Base-by-base conservation (phyloP, 2,888 invertebrate genomes). In the Lithophane socia region DNA sequence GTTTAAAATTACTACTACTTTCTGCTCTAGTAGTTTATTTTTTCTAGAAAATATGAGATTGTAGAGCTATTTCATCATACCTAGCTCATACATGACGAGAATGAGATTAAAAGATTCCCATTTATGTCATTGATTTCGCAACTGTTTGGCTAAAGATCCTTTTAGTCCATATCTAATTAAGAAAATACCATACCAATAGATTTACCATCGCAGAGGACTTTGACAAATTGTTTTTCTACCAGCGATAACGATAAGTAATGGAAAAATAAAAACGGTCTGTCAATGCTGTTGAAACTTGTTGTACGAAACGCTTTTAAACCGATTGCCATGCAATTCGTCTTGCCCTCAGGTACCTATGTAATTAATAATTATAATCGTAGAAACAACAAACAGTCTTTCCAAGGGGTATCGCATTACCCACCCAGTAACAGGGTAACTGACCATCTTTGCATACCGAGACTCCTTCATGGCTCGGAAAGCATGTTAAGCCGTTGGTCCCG, bases 31-130 rank as follows among this genome's bases (percentile, higher is more conserved):
- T 73, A 79, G 79, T 84, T 80, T 77, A 77, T 75, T 73, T 85
- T 82, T 71, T 86, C 52, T 83, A 70, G 63, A 71, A 80, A 83
- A 86, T 84, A 80, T 86, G 79, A 86, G 75, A 78, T 84, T 77
- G 73, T 63, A 61, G 70, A 83, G 74, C 75, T 84, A 85, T 86
- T 85, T 86, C 80, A 85, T 86, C 85, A 74, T 58, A 73, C 29
- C 80, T 85, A 69, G 67, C 77, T 87, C 82, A 84, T 83, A 83
- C 83, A 89, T 85, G 87, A 87, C 80, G 72, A 75, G 84, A 87
- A 88, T 89, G 76, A 86, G 80, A 85, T 86, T 77, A 79, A 60
- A 79, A 73, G 3, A 79, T 42, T 90, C 78, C 29, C 65, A 71
- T 75, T 64, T 24, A 60, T 37, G 80, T 63, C n/a, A 21, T n/a